Evolutionary conservation across 2,888 invertebrate genomes (phyloP), one percentile per base, ranked within the genome.

Genomic region (Leptinotarsa rubiginosa): DNA sequence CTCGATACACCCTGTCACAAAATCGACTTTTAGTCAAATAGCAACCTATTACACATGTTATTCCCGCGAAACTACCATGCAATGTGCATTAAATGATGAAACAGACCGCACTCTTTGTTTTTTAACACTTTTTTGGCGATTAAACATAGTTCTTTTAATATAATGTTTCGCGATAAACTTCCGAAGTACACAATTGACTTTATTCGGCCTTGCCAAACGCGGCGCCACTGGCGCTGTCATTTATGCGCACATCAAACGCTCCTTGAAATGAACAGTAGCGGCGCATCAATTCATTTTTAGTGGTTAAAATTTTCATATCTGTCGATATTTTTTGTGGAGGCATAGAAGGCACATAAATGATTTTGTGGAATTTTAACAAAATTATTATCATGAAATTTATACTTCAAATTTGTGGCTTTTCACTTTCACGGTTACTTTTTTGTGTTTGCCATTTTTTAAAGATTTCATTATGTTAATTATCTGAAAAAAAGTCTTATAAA

Each of bases 1-100:
- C 86, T 85, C 84, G 86, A 86, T 87, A 87, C 87, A 87, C 87
- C 87, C 87, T 85, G 85, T 83, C 85, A 83, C 83, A 81, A 83
- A 85, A 85, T 85, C 86, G 85, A 86, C 84, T 84, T 83, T 81
- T 79, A 69, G 71, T 77, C 69, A 75, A 76, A 77, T 69, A 72
- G 65, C 68, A 52, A 71, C 73, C 70, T 69, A 72, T 65, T 73
- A 67, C 74, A 76, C 77, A 65, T 73, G 64, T 72, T 65, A 49
- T 41, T 25, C 47, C 68, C 65, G 62, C 69, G 65, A 65, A 64
- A 71, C 47, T 50, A 54, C 66, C 66, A 70, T 69, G 52, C 54
- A 65, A 59, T 56, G 22, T 25, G 65, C 65, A 16, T 22, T 49
- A 4, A 20, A 70, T 62, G 47, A 59, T 66, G 70, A 22, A 69